phyloP scores from a whole-genome alignment of 2,113 vertebrate genomes.

The Philantomba maxwellii region DNA sequence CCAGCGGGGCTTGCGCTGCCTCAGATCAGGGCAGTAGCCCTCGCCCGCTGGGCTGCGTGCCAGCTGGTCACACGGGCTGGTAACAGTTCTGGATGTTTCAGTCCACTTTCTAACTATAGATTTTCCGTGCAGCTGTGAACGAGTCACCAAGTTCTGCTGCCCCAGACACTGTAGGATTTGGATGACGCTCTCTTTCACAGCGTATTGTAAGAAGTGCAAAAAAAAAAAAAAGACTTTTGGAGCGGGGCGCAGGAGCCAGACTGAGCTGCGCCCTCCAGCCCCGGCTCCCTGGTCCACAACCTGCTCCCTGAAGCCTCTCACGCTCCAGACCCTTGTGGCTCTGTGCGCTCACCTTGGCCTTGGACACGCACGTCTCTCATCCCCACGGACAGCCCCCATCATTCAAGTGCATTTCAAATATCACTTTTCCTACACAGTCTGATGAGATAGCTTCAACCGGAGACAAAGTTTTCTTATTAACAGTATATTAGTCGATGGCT shows the following conservation, averaged over 20 bases:
- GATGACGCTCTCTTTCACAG: not conserved
- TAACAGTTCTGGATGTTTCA: not conserved
- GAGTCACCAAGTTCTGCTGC: not conserved
- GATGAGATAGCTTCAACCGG: not conserved
- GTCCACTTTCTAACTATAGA: not conserved
- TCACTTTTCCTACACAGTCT: not conserved
- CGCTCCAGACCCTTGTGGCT: not conserved
- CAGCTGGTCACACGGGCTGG: not conserved
- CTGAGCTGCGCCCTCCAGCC: too few species aligned
- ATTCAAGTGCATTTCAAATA: not conserved
- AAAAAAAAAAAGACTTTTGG: not conserved
- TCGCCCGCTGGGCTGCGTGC: not conserved
- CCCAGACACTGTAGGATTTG: not conserved
- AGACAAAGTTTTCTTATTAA: not conserved
- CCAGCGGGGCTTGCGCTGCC: too few species aligned
- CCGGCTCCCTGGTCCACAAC: not conserved
- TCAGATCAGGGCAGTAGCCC: fast-evolving
- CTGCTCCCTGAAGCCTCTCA: not conserved
- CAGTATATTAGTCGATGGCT: too few species aligned
- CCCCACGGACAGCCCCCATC: not conserved
- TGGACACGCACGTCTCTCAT: too few species aligned
- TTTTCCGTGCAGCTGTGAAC: not conserved
- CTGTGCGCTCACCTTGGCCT: not conserved
- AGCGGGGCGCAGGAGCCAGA: fast-evolving
- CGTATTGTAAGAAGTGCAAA: not conserved